Evolutionary conservation across 2,888 invertebrate genomes (phyloP).

Genomic region (Antheraea assamensis): DNA sequence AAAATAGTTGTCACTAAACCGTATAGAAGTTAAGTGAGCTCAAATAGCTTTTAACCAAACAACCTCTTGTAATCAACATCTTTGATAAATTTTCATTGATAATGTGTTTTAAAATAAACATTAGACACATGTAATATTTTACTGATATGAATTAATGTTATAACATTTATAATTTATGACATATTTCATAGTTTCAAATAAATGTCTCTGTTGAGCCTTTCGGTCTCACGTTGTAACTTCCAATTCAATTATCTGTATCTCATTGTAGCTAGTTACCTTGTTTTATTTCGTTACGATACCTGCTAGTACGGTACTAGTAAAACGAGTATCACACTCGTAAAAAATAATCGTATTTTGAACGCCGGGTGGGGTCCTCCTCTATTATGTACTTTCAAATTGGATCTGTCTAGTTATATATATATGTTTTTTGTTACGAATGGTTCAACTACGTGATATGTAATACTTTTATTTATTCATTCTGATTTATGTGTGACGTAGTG

Average conservation of each 20-base stretch:
- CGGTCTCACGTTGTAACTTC: constrained; percentile 40
- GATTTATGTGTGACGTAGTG: not conserved
- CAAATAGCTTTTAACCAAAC: too few species aligned
- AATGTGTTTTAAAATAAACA: too few species aligned
- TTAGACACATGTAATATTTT: too few species aligned
- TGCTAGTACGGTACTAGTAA: constrained; percentile 44
- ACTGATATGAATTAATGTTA: too few species aligned
- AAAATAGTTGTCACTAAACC: too few species aligned
- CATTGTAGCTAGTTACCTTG: constrained; percentile 42
- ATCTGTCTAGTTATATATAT: constrained; percentile 15
- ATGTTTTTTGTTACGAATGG: not conserved
- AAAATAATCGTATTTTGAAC: constrained; percentile 59
- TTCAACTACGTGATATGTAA: constrained; percentile 12
- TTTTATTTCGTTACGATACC: constrained; percentile 58
- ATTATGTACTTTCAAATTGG: constrained; percentile 13
- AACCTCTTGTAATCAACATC: too few species aligned
- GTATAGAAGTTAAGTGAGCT: not conserved
- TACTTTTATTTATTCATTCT: not conserved
- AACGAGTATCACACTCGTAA: constrained; percentile 50
- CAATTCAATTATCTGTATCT: constrained; percentile 58
- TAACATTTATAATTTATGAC: too few species aligned
- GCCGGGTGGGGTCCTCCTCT: constrained; percentile 10
- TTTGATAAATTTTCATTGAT: too few species aligned
- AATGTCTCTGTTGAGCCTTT: not conserved
- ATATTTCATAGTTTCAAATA: not conserved